Percentiles rank a stretch among this genome's conserved stretches.
Conservation (phyloP, 2,888 invertebrate species). For the Pelosia muscerda region DNA sequence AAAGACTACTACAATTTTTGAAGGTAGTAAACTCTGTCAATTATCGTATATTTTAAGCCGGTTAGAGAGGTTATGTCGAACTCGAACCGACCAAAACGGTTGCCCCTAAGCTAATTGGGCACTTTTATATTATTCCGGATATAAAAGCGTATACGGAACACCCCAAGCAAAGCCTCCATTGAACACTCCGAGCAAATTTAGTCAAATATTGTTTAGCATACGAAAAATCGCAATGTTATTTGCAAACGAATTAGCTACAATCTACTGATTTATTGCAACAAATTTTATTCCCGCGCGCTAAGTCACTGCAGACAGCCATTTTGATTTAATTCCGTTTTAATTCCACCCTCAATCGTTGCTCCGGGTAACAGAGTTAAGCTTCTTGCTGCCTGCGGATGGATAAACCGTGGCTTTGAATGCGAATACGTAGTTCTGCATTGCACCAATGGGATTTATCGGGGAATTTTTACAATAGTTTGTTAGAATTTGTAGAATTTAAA, state of each 20-base stretch:
- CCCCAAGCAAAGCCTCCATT: too few relatives aligned
- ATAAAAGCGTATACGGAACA: too few relatives aligned
- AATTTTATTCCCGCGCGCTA: slow-evolving; percentile 40
- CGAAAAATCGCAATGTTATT: slow-evolving; percentile 10
- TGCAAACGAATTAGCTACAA: slow-evolving; percentile 14
- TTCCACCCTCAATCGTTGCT: slow-evolving; percentile 48
- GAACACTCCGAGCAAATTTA: too few relatives aligned
- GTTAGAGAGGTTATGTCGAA: too few relatives aligned
- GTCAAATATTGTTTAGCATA: too few relatives aligned
- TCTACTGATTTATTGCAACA: slow-evolving; percentile 27
- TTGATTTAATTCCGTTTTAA: slow-evolving; percentile 57
- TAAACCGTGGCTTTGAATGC: slow-evolving; percentile 48
- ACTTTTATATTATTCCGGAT: too few relatives aligned
- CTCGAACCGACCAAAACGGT: too few relatives aligned
- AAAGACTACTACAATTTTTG: too few relatives aligned
- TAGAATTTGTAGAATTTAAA: not conserved
- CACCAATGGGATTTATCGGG: slow-evolving; percentile 46
- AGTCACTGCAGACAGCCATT: slow-evolving; percentile 41
- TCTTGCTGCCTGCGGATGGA: slow-evolving; percentile 49
- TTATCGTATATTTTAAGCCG: too few relatives aligned
- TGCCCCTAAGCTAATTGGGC: too few relatives aligned
- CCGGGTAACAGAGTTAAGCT: slow-evolving; percentile 55
- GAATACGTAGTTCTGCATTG: slow-evolving; percentile 45
- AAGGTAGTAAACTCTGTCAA: too few relatives aligned
- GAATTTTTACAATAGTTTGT: slow-evolving; percentile 21